These are phyloP conservation scores for Fragum fragum DNA, from an alignment of 2,888 invertebrate genomes.

Conservation along the genomic window DNA sequence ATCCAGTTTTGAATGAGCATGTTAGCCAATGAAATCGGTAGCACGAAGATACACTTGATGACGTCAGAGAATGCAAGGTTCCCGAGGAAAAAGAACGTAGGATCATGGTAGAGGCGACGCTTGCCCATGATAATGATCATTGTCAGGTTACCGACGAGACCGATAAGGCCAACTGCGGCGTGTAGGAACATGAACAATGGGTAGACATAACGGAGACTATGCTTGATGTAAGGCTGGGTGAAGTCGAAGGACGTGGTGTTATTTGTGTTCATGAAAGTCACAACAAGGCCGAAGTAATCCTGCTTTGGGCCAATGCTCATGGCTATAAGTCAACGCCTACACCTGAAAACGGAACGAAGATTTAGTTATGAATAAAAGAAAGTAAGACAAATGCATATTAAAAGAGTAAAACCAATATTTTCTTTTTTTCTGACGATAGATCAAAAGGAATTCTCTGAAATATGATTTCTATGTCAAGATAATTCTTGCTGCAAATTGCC, in stretches of 20 bases:
- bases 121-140: constrained; percentile 88
- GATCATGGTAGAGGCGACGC: constrained; percentile 89
- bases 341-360: not conserved
- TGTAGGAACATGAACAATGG: constrained; percentile 90
- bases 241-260: constrained; percentile 88
- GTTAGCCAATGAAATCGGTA: constrained; percentile 91
- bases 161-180: constrained; percentile 88
- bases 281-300: constrained; percentile 35
- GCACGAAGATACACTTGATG: constrained; percentile 90
- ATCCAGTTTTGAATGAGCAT: constrained; percentile 92
- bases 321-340: not conserved
- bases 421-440: too few species aligned
- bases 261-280: constrained; percentile 32
- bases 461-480: too few species aligned
- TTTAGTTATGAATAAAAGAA: too few species aligned
- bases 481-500: too few species aligned
- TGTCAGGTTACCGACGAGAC: constrained; percentile 89
- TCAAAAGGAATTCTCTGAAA: too few species aligned
- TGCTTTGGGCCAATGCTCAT: constrained; percentile 28
- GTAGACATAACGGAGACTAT: constrained; percentile 88
- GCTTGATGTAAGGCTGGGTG: constrained; percentile 89
- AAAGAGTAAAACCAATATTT: too few species aligned
- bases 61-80: constrained; percentile 91
- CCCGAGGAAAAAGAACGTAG: constrained; percentile 90
- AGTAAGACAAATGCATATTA: too few species aligned